Evolutionary conservation across 2,113 vertebrate species (phyloP).

Genomic region (Notiomystis cincta): DNA sequence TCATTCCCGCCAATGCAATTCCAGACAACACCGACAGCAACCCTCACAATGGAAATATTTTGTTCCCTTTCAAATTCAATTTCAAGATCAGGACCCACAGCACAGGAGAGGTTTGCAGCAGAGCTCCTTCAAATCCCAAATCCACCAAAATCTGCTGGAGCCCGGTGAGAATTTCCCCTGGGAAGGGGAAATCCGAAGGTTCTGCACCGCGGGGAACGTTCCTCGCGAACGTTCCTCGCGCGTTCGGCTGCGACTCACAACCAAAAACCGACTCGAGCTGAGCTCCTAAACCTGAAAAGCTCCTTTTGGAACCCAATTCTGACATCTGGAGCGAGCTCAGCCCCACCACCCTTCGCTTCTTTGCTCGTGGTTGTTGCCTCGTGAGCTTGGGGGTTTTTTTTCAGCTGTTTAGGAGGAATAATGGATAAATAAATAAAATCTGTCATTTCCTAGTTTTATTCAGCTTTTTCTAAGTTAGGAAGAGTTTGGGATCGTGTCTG

Average conservation of each 20-base stretch:
- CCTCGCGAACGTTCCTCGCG: background rate
- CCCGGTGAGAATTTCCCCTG: background rate
- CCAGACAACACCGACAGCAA: background rate
- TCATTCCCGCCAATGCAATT: background rate
- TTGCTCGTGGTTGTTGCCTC: background rate
- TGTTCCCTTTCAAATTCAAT: background rate
- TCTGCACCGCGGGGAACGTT: background rate
- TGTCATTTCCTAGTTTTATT: background rate
- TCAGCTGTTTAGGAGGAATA: background rate
- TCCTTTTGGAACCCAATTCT: background rate
- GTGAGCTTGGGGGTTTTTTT: background rate
- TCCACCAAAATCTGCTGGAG: background rate
- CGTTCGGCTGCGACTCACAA: background rate
- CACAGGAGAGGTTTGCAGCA: background rate
- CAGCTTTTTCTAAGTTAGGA: background rate
- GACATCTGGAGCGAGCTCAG: background rate
- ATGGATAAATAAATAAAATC: background rate
- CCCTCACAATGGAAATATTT: background rate
- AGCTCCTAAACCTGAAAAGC: background rate
- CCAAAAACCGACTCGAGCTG: background rate
- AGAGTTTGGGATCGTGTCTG: fast-evolving
- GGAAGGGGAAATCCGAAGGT: background rate
- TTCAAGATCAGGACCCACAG: background rate
- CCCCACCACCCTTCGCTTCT: background rate
- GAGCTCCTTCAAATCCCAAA: background rate